Conservation (phyloP, 2,888 invertebrate species). For the Volucella zonaria region DNA sequence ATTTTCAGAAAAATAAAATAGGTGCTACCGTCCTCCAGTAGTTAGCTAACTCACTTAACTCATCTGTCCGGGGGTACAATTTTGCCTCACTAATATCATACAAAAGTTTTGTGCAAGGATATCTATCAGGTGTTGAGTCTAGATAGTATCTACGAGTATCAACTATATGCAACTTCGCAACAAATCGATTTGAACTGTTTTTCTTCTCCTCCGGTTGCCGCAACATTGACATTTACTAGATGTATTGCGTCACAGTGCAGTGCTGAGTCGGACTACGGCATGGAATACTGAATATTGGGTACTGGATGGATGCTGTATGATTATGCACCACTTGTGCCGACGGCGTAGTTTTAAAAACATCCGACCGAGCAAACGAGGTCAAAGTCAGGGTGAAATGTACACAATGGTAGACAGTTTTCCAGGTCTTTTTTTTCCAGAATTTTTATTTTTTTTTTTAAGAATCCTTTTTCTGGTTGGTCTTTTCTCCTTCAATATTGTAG, state of each 20-base stretch:
- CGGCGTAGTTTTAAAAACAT: slow-evolving; percentile 41
- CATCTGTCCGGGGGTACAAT: slow-evolving; percentile 43
- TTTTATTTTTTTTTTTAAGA: slow-evolving; percentile 17
- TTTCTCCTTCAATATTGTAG: slow-evolving; percentile 27
- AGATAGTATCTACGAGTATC: not conserved
- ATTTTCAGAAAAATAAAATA: not conserved
- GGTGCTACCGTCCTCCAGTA: not conserved
- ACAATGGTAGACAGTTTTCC: slow-evolving; percentile 59
- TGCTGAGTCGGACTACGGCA: slow-evolving; percentile 41
- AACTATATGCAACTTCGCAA: slow-evolving; percentile 14
- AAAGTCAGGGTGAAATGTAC: slow-evolving; percentile 70
- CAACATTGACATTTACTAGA: slow-evolving; percentile 30
- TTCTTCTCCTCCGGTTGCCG: not conserved
- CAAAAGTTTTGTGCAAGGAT: not conserved
- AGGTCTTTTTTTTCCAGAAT: slow-evolving; percentile 29
- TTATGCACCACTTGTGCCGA: slow-evolving; percentile 64
- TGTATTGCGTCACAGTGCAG: slow-evolving; percentile 69
- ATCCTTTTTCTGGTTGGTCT: not conserved
- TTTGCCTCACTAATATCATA: slow-evolving; percentile 9
- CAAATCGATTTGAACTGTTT: slow-evolving; percentile 50
- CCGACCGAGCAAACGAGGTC: slow-evolving; percentile 67
- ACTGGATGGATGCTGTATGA: slow-evolving; percentile 59
- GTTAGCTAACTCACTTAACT: slow-evolving; percentile 53
- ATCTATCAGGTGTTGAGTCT: not conserved
- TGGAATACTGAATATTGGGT: too few relatives aligned